phyloP scores from a whole-genome alignment of 2,113 vertebrate genomes.

The Gracilinanus agilis region DNA sequence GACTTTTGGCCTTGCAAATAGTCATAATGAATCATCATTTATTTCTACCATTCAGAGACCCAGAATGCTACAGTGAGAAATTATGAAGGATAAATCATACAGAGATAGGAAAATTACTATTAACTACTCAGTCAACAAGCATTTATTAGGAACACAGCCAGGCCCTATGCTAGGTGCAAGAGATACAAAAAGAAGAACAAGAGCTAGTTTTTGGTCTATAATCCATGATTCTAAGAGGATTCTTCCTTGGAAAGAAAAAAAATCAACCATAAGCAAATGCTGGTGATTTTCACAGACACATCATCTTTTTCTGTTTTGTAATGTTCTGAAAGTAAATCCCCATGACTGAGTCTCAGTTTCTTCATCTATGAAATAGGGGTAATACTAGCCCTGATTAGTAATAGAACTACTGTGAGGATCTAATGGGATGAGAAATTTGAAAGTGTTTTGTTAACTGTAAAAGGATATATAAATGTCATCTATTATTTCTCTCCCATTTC shows the following conservation, averaged over 20 bases:
- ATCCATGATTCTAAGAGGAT: background rate
- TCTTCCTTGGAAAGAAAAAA: background rate
- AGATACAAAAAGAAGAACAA: background rate
- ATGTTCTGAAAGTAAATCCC: background rate
- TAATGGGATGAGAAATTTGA: background rate
- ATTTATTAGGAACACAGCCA: background rate
- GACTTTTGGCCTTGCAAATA: background rate
- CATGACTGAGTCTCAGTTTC: background rate
- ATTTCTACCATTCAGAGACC: background rate
- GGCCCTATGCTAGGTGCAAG: background rate
- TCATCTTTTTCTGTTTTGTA: background rate
- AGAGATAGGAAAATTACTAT: background rate
- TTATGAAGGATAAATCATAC: background rate
- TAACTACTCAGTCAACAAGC: background rate
- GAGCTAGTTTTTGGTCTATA: background rate
- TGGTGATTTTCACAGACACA: background rate
- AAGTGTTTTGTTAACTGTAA: background rate
- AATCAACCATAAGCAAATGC: background rate
- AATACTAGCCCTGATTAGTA: background rate
- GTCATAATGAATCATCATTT: background rate
- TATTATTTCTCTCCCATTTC: background rate
- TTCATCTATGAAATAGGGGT: background rate
- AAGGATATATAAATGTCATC: background rate
- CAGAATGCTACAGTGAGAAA: background rate
- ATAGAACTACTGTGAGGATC: background rate